Conservation (phyloP, 2,113 vertebrate species). For the Condylura cristata region DNA sequence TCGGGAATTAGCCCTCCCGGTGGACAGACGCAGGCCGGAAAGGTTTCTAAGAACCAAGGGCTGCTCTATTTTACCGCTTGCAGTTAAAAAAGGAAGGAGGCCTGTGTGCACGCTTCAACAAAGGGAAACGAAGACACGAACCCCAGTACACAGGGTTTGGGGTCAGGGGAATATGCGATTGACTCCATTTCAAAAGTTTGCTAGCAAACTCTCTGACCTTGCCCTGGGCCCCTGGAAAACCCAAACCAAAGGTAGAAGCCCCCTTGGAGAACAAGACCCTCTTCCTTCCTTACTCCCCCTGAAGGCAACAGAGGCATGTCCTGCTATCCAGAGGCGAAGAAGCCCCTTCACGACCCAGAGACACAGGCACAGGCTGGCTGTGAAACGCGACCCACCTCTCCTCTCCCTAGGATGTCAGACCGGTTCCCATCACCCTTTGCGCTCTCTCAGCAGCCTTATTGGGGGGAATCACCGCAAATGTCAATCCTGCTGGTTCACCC, state of each 20-base stretch:
- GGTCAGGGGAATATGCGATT: neutral
- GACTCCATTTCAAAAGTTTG: neutral
- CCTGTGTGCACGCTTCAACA: neutral
- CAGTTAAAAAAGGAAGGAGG: neutral
- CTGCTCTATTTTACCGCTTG: constrained; percentile 21
- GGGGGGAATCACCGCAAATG: constrained; percentile 69
- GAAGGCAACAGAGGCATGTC: neutral
- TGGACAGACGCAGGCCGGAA: constrained; percentile 5
- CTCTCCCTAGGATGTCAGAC: neutral
- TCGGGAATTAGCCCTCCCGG: constrained; percentile 7
- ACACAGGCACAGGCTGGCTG: constrained; percentile 36
- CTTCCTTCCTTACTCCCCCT: neutral
- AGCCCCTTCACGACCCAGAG: constrained; percentile 34
- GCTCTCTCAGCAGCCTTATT: constrained; percentile 63
- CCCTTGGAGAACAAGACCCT: neutral
- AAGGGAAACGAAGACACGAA: neutral
- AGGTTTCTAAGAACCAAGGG: neutral
- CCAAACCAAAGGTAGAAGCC: neutral
- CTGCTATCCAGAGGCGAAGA: constrained; percentile 51
- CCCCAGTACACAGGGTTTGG: neutral
- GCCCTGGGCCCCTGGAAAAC: neutral
- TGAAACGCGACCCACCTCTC: neutral
- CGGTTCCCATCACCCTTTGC: constrained; percentile 67
- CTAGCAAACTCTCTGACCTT: neutral
- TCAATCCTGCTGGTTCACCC: constrained; percentile 76